Conservation (phyloP, 1,140 invertebrate genomes). For the Samia ricini region DNA sequence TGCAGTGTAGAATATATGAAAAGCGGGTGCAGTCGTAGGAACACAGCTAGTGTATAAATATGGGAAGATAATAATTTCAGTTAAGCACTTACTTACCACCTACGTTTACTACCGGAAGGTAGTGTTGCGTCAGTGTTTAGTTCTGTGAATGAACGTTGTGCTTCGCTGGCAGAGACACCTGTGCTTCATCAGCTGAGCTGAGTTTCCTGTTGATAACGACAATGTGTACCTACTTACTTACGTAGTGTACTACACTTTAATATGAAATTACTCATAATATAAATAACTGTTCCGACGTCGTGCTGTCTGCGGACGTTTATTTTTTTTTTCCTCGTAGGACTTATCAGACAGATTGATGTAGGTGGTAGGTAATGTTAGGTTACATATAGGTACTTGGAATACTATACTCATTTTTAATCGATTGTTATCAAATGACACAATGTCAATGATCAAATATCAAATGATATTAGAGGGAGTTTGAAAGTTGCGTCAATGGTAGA, state of each 20-base stretch:
- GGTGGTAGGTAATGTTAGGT: too few species aligned
- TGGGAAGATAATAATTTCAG: not conserved
- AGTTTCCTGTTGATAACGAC: constrained; percentile 1
- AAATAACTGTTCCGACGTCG: not conserved
- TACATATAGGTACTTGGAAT: not conserved
- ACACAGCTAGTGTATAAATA: too few species aligned
- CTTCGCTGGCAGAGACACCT: not conserved
- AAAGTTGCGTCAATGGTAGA: too few species aligned
- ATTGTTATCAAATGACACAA: not conserved
- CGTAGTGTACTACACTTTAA: too few species aligned
- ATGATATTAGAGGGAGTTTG: too few species aligned
- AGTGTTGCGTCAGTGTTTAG: not conserved
- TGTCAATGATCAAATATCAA: too few species aligned
- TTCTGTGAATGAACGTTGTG: not conserved
- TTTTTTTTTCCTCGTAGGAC: not conserved
- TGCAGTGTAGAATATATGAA: too few species aligned
- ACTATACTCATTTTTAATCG: not conserved
- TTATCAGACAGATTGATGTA: not conserved
- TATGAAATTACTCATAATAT: not conserved
- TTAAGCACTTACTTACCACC: not conserved
- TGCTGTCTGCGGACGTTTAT: not conserved
- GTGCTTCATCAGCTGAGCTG: not conserved
- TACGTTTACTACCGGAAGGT: not conserved
- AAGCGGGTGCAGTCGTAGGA: too few species aligned
- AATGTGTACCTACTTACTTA: too few species aligned